Percentiles rank a stretch among this genome's conserved stretches.
phyloP scores from a whole-genome alignment of 2,797 vertebrate genomes.

The Sciaenops ocellatus region DNA sequence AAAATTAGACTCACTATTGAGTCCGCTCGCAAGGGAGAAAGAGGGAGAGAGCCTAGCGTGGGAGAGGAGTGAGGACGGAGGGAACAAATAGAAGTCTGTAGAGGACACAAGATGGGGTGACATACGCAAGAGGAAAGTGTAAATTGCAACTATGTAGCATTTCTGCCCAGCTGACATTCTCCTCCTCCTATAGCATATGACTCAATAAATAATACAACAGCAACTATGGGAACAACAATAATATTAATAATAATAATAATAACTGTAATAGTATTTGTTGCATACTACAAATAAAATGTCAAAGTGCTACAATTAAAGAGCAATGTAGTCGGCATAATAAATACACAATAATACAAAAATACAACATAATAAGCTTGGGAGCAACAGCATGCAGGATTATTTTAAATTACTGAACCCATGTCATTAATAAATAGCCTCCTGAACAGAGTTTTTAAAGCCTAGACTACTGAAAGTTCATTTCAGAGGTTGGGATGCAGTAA shows the following conservation, averaged over 20 bases:
- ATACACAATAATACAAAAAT: slow-evolving; percentile 1
- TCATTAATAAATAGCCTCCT: not conserved
- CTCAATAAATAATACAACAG: not conserved
- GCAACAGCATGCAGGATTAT: not conserved
- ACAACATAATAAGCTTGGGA: not conserved
- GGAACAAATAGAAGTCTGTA: slow-evolving; percentile 8
- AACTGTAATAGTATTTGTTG: not conserved
- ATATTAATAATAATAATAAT: not conserved
- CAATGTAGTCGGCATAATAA: not conserved
- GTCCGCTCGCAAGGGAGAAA: slow-evolving; percentile 25
- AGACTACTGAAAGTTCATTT: not conserved
- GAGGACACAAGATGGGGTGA: slow-evolving; percentile 43
- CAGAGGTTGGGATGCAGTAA: not conserved
- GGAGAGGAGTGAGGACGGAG: slow-evolving; percentile 27
- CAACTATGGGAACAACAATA: too few species aligned
- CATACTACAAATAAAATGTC: not conserved
- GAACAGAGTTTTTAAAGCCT: not conserved
- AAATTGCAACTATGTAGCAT: slow-evolving; percentile 36
- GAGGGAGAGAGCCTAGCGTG: not conserved
- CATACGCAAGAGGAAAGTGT: slow-evolving; percentile 16
- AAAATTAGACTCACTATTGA: slow-evolving; percentile 69
- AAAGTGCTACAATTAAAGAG: not conserved
- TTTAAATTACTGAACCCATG: not conserved
- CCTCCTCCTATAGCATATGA: not conserved
- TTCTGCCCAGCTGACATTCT: slow-evolving; percentile 26